phyloP scores from a whole-genome alignment of 2,113 vertebrate species.

The Leiothrix lutea region DNA sequence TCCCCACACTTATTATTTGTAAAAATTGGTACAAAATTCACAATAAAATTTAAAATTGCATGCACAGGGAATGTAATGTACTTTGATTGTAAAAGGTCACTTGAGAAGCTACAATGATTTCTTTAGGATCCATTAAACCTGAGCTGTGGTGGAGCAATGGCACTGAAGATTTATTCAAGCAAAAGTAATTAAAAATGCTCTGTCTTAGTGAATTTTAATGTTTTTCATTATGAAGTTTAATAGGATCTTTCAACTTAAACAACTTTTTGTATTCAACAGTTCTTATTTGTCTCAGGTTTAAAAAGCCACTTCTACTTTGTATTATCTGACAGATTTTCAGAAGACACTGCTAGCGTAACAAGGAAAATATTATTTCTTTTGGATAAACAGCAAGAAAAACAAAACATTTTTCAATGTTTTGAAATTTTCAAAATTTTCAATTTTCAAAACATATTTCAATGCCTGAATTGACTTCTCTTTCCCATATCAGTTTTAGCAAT shows the following conservation, averaged over 20 bases:
- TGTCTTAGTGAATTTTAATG: not conserved
- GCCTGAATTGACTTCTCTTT: not conserved
- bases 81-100: not conserved
- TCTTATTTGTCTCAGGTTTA: not conserved
- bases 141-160: fast-evolving
- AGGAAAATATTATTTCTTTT: not conserved
- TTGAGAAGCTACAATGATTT: not conserved
- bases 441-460: not conserved
- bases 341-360: not conserved
- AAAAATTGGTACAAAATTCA: not conserved
- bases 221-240: not conserved
- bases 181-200: not conserved
- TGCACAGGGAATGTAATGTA: not conserved
- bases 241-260: not conserved
- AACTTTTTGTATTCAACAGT: not conserved
- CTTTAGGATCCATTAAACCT: not conserved
- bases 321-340: not conserved
- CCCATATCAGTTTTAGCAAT: not conserved
- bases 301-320: not conserved
- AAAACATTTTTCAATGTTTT: too few relatives aligned
- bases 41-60: not conserved
- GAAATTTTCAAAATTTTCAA: too few relatives aligned
- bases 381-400: not conserved
- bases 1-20: not conserved
- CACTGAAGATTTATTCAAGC: not conserved